Conservation (phyloP, 2,797 vertebrate genomes). For the Fratercula arctica region DNA sequence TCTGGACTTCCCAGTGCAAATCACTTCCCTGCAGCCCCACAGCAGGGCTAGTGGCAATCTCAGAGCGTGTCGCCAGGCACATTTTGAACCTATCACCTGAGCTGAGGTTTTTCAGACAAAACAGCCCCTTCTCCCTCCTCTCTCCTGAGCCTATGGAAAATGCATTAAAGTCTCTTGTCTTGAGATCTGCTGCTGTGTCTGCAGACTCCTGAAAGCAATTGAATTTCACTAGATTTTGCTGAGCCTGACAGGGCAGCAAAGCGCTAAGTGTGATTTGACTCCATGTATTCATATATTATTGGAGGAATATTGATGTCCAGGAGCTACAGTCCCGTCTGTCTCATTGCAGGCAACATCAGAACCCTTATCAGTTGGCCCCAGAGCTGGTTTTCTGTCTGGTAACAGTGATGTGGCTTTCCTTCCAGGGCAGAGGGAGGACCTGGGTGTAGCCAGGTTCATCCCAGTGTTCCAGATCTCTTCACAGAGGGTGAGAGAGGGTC, state of each 20-base stretch:
- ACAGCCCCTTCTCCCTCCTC: background rate
- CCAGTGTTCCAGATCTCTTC: background rate
- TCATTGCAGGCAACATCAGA: background rate
- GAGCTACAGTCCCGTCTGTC: background rate
- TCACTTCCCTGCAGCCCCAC: background rate
- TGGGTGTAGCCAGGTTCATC: background rate
- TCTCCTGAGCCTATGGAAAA: background rate
- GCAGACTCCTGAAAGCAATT: background rate
- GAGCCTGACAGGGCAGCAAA: background rate
- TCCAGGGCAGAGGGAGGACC: background rate
- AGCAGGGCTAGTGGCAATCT: background rate
- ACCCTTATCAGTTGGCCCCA: background rate
- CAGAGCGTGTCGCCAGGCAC: accelerated
- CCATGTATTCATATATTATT: background rate
- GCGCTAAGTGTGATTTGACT: background rate
- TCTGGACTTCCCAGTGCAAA: background rate
- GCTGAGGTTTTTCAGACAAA: conserved; percentile 16
- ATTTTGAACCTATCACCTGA: background rate
- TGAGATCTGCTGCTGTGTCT: conserved; percentile 5
- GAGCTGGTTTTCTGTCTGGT: background rate
- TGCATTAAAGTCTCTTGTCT: background rate
- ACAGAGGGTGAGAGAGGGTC: background rate
- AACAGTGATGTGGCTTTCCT: background rate
- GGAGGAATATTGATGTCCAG: background rate
- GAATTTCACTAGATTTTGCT: background rate